phyloP scores from a whole-genome alignment of 2,797 vertebrate genomes.

The Acanthiza pusilla region DNA sequence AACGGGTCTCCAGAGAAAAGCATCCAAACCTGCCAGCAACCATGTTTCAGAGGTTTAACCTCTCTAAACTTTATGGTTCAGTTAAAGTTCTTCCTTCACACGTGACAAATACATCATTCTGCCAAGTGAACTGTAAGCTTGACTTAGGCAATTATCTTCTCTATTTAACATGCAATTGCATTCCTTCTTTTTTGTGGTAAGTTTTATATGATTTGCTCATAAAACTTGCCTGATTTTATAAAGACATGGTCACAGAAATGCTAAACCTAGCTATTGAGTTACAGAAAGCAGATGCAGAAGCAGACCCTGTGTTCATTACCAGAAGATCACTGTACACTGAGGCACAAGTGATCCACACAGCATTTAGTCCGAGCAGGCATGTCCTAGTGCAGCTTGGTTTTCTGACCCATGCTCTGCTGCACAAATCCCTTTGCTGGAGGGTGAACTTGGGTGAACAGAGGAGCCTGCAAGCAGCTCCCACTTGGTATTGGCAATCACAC shows the following conservation, averaged over 20 bases:
- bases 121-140: background rate
- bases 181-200: background rate
- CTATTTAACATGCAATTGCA: background rate
- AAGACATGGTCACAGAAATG: background rate
- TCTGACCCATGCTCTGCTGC: background rate
- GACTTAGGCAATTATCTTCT: background rate
- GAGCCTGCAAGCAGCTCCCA: background rate
- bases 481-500: fast-evolving
- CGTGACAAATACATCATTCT: background rate
- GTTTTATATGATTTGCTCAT: background rate
- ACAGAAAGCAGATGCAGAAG: background rate
- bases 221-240: background rate
- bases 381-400: background rate
- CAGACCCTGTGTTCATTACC: fast-evolving
- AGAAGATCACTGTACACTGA: background rate
- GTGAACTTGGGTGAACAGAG: fast-evolving
- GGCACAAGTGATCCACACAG: background rate
- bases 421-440: background rate
- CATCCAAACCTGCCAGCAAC: constrained; percentile 4
- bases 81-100: background rate
- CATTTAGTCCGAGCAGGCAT: fast-evolving
- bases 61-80: constrained; percentile 17
- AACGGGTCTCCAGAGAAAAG: background rate
- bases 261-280: background rate
- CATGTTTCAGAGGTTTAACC: constrained; percentile 7